Conservation (phyloP, 2,113 vertebrate species). For the Panthera leo region DNA sequence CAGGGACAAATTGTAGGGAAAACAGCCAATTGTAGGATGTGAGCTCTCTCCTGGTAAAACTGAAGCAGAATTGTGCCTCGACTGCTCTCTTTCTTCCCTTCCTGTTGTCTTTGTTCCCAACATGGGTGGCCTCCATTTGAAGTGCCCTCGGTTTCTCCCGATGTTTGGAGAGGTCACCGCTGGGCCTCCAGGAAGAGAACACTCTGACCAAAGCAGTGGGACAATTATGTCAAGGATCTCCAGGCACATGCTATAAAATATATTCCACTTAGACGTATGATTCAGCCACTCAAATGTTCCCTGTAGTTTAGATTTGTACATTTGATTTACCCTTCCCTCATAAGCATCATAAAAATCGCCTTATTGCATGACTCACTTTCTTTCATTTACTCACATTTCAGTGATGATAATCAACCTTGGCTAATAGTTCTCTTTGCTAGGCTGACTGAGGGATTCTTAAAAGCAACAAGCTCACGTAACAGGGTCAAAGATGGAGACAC, state of each 20-base stretch:
- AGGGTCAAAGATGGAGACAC: neutral
- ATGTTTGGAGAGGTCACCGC: neutral
- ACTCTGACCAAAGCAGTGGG: neutral
- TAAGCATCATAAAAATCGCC: slow-evolving; percentile 81
- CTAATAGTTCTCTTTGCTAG: slow-evolving; percentile 75
- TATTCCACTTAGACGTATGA: slow-evolving; percentile 32
- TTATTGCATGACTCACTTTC: slow-evolving; percentile 81
- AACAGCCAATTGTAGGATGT: neutral
- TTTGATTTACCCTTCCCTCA: slow-evolving; percentile 74
- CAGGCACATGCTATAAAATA: slow-evolving; percentile 11
- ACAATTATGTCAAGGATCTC: slow-evolving; percentile 45
- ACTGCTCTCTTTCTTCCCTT: neutral
- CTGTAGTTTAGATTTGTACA: slow-evolving; percentile 64
- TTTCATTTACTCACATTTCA: slow-evolving; percentile 79
- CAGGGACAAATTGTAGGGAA: neutral
- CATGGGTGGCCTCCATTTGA: neutral
- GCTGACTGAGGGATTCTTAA: slow-evolving; percentile 77
- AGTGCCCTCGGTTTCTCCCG: neutral
- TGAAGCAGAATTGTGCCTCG: neutral
- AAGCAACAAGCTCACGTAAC: slow-evolving; percentile 45
- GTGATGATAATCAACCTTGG: slow-evolving; percentile 81
- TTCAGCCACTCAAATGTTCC: slow-evolving; percentile 57
- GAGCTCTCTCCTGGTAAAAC: neutral
- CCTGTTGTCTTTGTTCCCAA: neutral
- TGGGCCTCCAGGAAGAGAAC: neutral